A percentile compares a stretch with the other conserved stretches of the same genome.
Conservation (phyloP, 2,888 invertebrate species). For the Caenorhabditis sp. region DNA sequence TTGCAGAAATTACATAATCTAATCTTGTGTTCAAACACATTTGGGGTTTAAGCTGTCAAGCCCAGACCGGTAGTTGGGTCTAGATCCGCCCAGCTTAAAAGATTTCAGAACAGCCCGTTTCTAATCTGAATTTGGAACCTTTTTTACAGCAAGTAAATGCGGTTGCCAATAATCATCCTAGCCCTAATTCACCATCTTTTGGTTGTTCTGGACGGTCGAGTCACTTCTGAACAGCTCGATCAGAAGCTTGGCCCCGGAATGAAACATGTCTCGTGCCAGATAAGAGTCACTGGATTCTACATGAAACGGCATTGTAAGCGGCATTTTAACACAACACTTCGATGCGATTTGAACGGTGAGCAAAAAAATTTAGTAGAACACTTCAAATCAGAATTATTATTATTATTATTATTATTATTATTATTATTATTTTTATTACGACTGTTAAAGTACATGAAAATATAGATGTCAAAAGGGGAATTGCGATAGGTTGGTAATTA, state of each 20-base stretch:
- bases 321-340: constrained; percentile 40
- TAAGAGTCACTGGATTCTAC: constrained; percentile 52
- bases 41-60: too few relatives aligned
- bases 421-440: too few relatives aligned
- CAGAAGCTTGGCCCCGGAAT: constrained; percentile 41
- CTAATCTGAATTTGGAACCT: background rate
- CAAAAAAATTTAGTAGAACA: too few relatives aligned
- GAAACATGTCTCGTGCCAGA: constrained; percentile 54
- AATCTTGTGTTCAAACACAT: too few relatives aligned
- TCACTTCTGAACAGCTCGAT: constrained; percentile 44
- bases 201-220: constrained; percentile 27
- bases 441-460: too few relatives aligned
- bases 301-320: constrained; percentile 53
- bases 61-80: too few relatives aligned
- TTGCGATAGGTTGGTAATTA: too few relatives aligned
- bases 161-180: constrained; percentile 4
- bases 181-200: constrained; percentile 11
- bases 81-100: background rate
- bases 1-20: too few relatives aligned
- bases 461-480: too few relatives aligned
- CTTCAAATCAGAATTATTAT: too few relatives aligned
- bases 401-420: too few relatives aligned
- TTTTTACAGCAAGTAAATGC: constrained; percentile 15
- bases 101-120: too few relatives aligned
- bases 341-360: constrained; percentile 53